Conservation (phyloP, 1,140 invertebrate species). For the Pollicipes pollicipes region DNA sequence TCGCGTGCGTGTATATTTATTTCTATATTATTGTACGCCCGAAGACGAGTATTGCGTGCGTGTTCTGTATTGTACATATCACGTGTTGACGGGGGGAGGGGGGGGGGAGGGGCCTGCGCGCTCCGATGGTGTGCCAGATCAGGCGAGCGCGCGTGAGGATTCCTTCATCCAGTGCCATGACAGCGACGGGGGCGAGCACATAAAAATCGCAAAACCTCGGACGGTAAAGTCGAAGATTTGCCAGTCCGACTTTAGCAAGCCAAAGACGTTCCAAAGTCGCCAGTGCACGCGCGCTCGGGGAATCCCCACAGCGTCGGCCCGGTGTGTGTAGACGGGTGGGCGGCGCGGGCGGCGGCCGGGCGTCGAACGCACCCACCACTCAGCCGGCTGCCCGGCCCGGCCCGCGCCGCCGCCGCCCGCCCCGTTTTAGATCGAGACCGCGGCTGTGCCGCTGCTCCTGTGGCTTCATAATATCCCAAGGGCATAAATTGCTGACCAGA, state of each 20-base stretch:
- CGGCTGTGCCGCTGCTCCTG: not conserved
- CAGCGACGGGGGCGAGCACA: not conserved
- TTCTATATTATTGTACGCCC: not conserved
- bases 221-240: too few relatives aligned
- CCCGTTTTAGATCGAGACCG: not conserved
- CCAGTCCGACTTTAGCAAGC: not conserved
- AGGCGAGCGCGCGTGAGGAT: too few relatives aligned
- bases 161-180: not conserved
- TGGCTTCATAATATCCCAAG: not conserved
- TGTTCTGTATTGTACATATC: not conserved
- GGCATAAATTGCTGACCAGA: not conserved
- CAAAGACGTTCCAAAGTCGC: not conserved
- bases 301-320: too few relatives aligned
- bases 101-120: not conserved
- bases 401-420: too few relatives aligned
- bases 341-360: too few relatives aligned
- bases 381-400: too few relatives aligned
- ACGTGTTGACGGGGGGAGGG: too few relatives aligned
- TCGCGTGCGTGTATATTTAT: not conserved
- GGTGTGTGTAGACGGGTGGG: too few relatives aligned
- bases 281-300: too few relatives aligned
- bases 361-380: too few relatives aligned
- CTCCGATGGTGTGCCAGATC: not conserved
- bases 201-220: not conserved
- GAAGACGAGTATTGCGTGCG: not conserved